Base-by-base conservation (phyloP, 2,113 vertebrate species). In the Corvus cornix region DNA sequence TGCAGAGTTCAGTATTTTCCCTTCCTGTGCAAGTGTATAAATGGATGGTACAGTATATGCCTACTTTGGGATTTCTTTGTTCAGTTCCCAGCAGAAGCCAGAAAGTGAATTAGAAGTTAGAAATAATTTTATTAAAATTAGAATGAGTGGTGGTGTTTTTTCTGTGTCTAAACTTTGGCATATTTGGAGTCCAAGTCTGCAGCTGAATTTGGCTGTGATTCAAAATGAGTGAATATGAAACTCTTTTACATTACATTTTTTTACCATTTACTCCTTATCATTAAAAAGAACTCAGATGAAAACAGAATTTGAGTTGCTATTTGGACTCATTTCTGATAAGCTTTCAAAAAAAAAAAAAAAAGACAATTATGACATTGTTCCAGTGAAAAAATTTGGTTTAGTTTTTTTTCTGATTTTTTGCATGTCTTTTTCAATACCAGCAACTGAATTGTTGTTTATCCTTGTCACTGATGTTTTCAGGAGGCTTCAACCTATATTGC, bases 91-190 rank as follows among this genome's bases (percentile, higher is more conserved):
- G 69, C 53, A 90, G 92, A 90, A 87, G 41, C 14, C 49, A 76
- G 58, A 66, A 73, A 70, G 35, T 77, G n/a, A 70, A 80, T 76
- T 18, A 92, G 43, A 86, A 67, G 39, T 83, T 72, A 76, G 82
- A 85, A 90, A 87, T 74, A 76, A 83, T 77, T 79, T 22, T 49
- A 77, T 93, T 89, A 67, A 84, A 87, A 87, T 81, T 83, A 80
- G 90, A 94, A 93, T 83, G 26, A 94, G 53, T 53, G 79, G 28
- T 76, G 48, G 41, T 83, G 62, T 49, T 76, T 76, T 53, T 69
- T 55, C 79, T 69, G 0, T 46, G 10, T 60, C 37, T 88, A 90
- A 95, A 83, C 37, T 88, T 92, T 41, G 74, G 31, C 46, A 53
- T 53, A 49, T 30, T 79, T 83, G 28, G 46, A 60, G 22, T 56